Evolutionary conservation across 53 echinoderm and acorn worm genomes (phyloP).

Genomic region (Echinarachnius parma): DNA sequence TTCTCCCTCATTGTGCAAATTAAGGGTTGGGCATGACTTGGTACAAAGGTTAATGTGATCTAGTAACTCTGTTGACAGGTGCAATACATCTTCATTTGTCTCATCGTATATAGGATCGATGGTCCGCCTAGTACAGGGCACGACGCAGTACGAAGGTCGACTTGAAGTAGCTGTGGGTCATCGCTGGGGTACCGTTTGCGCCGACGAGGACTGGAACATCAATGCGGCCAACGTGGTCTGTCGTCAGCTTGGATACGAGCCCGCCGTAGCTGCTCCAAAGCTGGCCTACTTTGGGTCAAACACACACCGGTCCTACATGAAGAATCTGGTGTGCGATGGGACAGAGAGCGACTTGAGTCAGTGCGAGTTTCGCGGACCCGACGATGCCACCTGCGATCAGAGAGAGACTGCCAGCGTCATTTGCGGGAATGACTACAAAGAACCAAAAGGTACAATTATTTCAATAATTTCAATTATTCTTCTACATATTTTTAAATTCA

Average conservation of each 20-base stretch:
- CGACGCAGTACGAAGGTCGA: constrained; percentile 3
- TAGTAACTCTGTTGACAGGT: no score
- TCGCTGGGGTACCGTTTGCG: not conserved
- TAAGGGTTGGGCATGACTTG: no score
- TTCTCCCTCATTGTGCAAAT: no score
- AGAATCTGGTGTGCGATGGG: not conserved
- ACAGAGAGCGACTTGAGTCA: not conserved
- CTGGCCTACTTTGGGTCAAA: not conserved
- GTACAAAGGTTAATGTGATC: no score
- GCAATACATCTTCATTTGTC: no score
- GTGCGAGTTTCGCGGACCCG: not conserved
- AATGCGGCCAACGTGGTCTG: constrained; percentile 5
- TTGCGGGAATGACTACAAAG: constrained; percentile 3
- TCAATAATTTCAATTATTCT: no score
- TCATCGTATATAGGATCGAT: not conserved
- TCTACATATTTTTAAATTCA: no score
- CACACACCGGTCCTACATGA: not conserved
- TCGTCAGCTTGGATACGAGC: constrained; percentile 10
- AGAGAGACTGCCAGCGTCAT: constrained; percentile 4
- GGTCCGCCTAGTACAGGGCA: constrained; percentile 7
- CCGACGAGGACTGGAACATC: not conserved
- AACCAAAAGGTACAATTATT: constrained; percentile 2
- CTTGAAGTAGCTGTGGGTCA: not conserved
- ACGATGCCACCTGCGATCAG: not conserved
- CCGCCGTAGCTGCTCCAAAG: not conserved